Evolutionary conservation across 2,113 vertebrate species (phyloP), one percentile per base, ranked within the genome.

Genomic region (Illadopsis cleaveri): DNA sequence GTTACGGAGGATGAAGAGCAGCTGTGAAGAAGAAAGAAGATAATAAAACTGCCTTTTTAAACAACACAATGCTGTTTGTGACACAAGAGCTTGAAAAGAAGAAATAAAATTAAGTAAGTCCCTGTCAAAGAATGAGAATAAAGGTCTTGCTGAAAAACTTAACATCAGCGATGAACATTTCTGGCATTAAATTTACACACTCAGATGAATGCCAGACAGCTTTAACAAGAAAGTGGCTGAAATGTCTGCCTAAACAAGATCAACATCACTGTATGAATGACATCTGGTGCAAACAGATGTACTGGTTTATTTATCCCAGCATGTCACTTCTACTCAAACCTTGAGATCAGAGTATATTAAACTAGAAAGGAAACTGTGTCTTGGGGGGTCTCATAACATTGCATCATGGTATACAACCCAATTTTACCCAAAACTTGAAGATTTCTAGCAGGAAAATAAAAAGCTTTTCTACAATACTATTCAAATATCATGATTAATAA

Each of bases 191-290:
- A 84, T 71, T 94, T 68, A 82, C 44, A 54, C 38, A 64, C 30
- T 68, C 31, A 66, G 87, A 91, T 58, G 70, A 95, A 94, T 54
- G 30, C 60, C 64, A 89, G 72, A 81, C 35, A 86, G 76, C 65
- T 94, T 86, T 78, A 86, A 54, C 35, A 56, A 84, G 33, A 83
- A 89, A 57, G 38, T 40, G 35, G 76, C 22, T 89, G 35, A 81
- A 86, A 21, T 11, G 17, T 64, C 35, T 92, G 56, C 33, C 79
- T 77, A 53, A 94, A 69, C 50, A 24, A 90, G 27, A 71, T 51
- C 27, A 86, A 54, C 56, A 82, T 70, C 71, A 62, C 1, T 3
- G 22, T n/a, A 77, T 7, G 16, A 62, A 38, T 83, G 64, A 83
- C 60, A 89, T 47, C 64, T 77, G 47, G 42, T 2, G 65, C 56